Percentiles rank a stretch among this genome's conserved stretches.
These are phyloP conservation scores for Enoplosus armatus DNA, from an alignment of 2,797 vertebrate genomes.

Conservation along the genomic window DNA sequence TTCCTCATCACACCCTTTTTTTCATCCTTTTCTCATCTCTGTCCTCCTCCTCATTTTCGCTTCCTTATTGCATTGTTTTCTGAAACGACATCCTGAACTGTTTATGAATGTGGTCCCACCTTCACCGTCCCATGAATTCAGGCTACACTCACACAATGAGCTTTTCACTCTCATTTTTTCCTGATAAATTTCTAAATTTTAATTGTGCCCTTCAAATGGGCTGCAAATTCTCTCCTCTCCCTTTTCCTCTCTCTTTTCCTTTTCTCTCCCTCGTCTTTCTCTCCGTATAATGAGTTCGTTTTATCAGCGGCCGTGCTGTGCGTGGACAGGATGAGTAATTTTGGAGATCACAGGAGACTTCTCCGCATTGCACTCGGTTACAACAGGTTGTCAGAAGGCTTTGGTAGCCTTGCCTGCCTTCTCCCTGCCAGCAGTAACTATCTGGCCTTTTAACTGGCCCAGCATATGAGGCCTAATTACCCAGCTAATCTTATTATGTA, in stretches of 20 bases:
- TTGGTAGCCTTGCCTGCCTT: constrained; percentile 50
- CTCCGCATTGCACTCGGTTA: constrained; percentile 77
- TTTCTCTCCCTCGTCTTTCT: constrained; percentile 61
- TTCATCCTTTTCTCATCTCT: neutral
- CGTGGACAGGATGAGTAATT: constrained; percentile 78
- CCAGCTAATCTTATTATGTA: constrained; percentile 56
- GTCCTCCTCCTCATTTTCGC: neutral
- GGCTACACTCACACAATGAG: constrained; percentile 9
- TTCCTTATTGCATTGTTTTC: constrained; percentile 4
- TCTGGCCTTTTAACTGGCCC: constrained; percentile 55
- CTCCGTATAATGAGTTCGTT: constrained; percentile 70
- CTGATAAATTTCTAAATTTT: constrained; percentile 60
- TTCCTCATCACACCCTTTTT: neutral
- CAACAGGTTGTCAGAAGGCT: constrained; percentile 80
- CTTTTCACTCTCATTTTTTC: constrained; percentile 18
- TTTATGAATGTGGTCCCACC: constrained; percentile 13
- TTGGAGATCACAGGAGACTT: constrained; percentile 77
- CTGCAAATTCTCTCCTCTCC: constrained; percentile 42
- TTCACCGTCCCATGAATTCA: constrained; percentile 20
- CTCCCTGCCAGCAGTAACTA: constrained; percentile 52
- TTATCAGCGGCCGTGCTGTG: constrained; percentile 70
- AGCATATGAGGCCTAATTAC: constrained; percentile 65
- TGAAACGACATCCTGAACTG: constrained; percentile 11
- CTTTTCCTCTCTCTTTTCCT: constrained; percentile 35
- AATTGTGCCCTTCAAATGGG: constrained; percentile 68